phyloP scores from a whole-genome alignment of 2,888 invertebrate genomes.

The Lithosia quadra region DNA sequence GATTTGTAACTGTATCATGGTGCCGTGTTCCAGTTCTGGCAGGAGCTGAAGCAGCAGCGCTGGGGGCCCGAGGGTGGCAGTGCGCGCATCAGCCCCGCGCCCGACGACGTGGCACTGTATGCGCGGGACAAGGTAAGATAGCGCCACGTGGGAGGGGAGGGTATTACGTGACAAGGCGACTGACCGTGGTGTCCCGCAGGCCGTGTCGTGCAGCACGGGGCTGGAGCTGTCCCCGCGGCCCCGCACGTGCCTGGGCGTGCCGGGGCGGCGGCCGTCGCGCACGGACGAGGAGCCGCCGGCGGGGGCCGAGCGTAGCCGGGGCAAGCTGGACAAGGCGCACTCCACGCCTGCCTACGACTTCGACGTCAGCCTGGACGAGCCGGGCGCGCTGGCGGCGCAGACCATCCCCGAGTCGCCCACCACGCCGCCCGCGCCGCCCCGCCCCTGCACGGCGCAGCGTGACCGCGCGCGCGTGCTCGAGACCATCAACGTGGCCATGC shows the following conservation, averaged over 20 bases:
- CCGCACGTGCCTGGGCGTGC: slow-evolving; percentile 88
- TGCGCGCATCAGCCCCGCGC: slow-evolving; percentile 66
- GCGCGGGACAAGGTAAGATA: slow-evolving; percentile 88
- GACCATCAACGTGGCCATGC: slow-evolving; percentile 69
- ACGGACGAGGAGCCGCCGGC: slow-evolving; percentile 61
- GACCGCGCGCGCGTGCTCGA: slow-evolving; percentile 61
- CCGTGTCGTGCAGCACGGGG: slow-evolving; percentile 92
- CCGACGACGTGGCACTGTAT: slow-evolving; percentile 86
- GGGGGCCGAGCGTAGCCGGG: slow-evolving; percentile 67
- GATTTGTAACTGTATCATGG: not conserved
- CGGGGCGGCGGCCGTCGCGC: slow-evolving; percentile 41
- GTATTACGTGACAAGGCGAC: too few species aligned
- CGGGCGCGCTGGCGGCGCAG: slow-evolving; percentile 58
- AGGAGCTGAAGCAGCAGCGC: slow-evolving; percentile 80
- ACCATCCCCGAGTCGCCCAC: slow-evolving; percentile 76
- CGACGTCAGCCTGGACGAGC: slow-evolving; percentile 64
- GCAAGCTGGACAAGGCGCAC: slow-evolving; percentile 91
- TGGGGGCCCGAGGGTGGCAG: slow-evolving; percentile 60
- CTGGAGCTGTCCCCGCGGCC: slow-evolving; percentile 90
- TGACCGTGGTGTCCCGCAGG: slow-evolving; percentile 62
- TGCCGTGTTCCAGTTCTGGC: slow-evolving; percentile 88
- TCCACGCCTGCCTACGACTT: slow-evolving; percentile 94
- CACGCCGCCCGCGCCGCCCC: slow-evolving; percentile 45
- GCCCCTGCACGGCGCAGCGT: slow-evolving; percentile 43
- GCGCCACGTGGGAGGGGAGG: too few species aligned